Evolutionary conservation across 2,113 vertebrate genomes (phyloP), one percentile per base, ranked within the genome.

Genomic region (Calyptomena viridis): DNA sequence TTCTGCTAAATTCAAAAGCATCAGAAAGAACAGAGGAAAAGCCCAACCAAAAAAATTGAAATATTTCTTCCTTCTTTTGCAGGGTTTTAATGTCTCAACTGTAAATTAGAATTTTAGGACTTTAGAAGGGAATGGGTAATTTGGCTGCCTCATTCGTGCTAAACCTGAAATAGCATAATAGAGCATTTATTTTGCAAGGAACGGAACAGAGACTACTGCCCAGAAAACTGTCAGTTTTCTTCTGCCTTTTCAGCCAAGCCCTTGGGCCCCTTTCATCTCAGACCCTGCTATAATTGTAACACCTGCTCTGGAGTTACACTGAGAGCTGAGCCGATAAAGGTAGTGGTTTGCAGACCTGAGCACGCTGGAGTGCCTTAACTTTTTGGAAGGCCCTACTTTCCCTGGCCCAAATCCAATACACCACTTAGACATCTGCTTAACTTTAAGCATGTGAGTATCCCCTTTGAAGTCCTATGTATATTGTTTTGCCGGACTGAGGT

Each of bases 381-480:
- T 91, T 93, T 92, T 94, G 96, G 88, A 97, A 75, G 68, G 92
- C 81, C 60, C 31, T 49, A 73, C 72, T 94, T 93, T 89, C 90
- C 42, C 95, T 96, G 92, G 96, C 93, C 80, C 63, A 55, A 68
- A 68, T 95, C 95, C 95, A 97, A 86, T 74, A 39, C 64, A 92
- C 82, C 92, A 96, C 94, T 96, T 96, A 94, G 85, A 93, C 90
- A 96, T 95, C 92, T 96, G 90, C 94, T 96, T 96, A 96, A 96
- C 90, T 93, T 97, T 96, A 97, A 96, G 94, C 95, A 94, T 94
- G 92, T 96, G 94, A 95, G 90, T 89, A 96, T 78, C 93, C 83
- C 86, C 95, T 96, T 93, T 97, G 96, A 97, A 97, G 95, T 97
- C 83, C 64, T 60, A 72, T 84, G 93, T 96, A 95, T 94, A 84